These are phyloP conservation scores for Cyclophora punctaria DNA, from an alignment of 2,888 invertebrate genomes.

Conservation along the genomic window DNA sequence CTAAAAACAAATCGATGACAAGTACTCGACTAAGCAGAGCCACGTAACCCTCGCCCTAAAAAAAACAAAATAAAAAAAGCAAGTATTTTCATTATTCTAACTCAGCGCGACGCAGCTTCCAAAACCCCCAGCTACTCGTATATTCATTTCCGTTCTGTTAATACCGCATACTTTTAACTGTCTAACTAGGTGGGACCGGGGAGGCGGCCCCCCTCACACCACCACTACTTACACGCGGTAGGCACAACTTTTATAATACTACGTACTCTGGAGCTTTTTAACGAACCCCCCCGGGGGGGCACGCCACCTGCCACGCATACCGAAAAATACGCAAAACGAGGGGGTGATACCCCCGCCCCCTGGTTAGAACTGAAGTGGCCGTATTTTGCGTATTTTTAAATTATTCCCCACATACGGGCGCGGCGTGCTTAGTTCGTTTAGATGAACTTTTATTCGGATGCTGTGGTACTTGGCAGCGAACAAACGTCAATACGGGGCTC, in stretches of 20 bases:
- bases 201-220: constrained; percentile 37
- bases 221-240: constrained; percentile 73
- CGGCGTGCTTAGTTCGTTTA: constrained; percentile 56
- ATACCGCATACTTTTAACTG: constrained; percentile 76
- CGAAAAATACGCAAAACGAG: constrained; percentile 72
- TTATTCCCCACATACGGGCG: constrained; percentile 67
- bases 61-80: constrained; percentile 44
- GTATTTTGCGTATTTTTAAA: constrained; percentile 76
- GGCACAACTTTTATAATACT: constrained; percentile 76
- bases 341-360: constrained; percentile 44
- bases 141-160: constrained; percentile 75
- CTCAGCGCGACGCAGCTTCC: constrained; percentile 65
- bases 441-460: constrained; percentile 31
- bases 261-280: constrained; percentile 73
- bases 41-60: constrained; percentile 16
- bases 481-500: neutral
- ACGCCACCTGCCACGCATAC: constrained; percentile 73
- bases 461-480: constrained; percentile 17
- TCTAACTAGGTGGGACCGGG: constrained; percentile 66
- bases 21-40: constrained; percentile 16
- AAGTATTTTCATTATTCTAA: constrained; percentile 73
- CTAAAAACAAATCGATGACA: constrained; percentile 7
- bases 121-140: constrained; percentile 66
- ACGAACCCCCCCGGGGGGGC: constrained; percentile 61
- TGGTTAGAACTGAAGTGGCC: constrained; percentile 70